Evolutionary conservation across 2,113 vertebrate genomes (phyloP).

Genomic region (Serinus canaria): DNA sequence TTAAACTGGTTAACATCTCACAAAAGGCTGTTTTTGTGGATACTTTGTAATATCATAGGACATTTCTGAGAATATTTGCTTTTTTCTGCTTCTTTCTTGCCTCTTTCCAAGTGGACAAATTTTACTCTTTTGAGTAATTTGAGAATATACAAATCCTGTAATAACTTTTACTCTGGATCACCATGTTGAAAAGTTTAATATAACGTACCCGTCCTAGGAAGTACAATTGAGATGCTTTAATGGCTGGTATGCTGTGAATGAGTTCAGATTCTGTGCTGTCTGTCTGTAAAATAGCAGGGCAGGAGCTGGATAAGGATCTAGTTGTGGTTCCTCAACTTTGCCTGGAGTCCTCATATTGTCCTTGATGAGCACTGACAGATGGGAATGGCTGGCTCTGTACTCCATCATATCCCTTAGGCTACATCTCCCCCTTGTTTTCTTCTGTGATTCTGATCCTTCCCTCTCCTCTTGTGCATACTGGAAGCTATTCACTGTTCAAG

Average conservation of each 20-base stretch:
- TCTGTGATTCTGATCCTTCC: neutral
- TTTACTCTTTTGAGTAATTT: neutral
- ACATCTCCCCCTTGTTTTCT: neutral
- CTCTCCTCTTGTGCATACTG: neutral
- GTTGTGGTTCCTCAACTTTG: neutral
- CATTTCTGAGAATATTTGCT: neutral
- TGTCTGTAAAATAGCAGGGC: neutral
- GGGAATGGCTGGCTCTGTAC: neutral
- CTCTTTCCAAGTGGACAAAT: neutral
- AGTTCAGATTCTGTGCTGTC: neutral
- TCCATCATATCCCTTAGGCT: neutral
- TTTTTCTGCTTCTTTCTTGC: neutral
- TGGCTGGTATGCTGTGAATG: neutral
- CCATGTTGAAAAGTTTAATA: neutral
- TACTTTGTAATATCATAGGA: neutral
- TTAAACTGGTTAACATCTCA: neutral
- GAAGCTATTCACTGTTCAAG: neutral
- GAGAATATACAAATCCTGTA: neutral
- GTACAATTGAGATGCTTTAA: neutral
- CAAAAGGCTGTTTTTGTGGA: neutral
- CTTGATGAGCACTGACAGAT: conserved; percentile 4
- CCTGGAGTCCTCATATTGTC: neutral
- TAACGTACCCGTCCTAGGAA: neutral
- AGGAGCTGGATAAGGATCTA: neutral
- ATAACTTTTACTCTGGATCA: neutral